A percentile compares a stretch with the other conserved stretches of the same genome.
These are phyloP conservation scores for Phengaris alcon DNA, from an alignment of 2,888 invertebrate species.

Conservation along the genomic window DNA sequence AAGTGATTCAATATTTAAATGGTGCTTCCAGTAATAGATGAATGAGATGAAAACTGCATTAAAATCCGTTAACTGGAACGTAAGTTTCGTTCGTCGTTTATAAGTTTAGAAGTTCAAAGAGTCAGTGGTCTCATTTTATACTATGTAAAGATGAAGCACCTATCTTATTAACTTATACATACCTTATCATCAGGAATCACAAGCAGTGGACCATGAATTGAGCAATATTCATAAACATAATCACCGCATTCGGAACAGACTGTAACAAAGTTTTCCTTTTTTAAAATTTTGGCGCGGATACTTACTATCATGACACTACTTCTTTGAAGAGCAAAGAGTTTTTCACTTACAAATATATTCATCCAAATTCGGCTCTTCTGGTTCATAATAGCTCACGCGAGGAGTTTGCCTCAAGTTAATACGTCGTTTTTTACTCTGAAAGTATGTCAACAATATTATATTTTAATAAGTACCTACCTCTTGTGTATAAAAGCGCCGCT, in stretches of 20 bases:
- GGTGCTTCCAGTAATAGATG: too few species aligned
- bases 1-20: too few species aligned
- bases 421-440: slow-evolving; percentile 36
- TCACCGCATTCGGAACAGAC: slow-evolving; percentile 54
- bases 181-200: slow-evolving; percentile 58
- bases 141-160: neutral
- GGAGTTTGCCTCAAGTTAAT: slow-evolving; percentile 38
- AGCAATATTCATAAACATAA: slow-evolving; percentile 57
- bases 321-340: neutral
- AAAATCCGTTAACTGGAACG: too few species aligned
- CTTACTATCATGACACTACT: neutral
- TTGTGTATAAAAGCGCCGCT: too few species aligned
- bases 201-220: slow-evolving; percentile 54
- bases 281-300: too few species aligned
- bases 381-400: slow-evolving; percentile 49
- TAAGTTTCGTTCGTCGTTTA: too few species aligned
- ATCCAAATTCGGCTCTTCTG: slow-evolving; percentile 49
- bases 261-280: slow-evolving; percentile 35
- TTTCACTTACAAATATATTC: slow-evolving; percentile 48
- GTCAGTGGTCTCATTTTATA: too few species aligned
- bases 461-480: too few species aligned
- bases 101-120: too few species aligned
- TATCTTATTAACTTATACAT: slow-evolving; percentile 22
- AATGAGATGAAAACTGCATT: too few species aligned
- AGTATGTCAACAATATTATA: neutral